phyloP scores from a whole-genome alignment of 2,113 vertebrate species.

The Mellivora capensis region DNA sequence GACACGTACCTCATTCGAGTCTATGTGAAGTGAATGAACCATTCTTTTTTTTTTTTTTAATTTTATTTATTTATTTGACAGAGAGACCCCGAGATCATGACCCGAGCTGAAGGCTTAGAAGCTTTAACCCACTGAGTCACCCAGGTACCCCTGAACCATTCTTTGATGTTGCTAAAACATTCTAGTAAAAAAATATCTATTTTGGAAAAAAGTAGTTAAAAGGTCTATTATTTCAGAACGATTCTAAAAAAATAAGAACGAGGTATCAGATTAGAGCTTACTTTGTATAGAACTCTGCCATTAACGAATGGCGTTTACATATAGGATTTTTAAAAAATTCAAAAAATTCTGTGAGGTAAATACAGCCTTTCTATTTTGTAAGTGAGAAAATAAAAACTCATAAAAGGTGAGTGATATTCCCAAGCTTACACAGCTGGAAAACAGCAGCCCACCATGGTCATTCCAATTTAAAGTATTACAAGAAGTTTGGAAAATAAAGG shows the following conservation, averaged over 20 bases:
- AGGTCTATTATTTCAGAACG: background rate
- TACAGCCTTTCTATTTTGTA: background rate
- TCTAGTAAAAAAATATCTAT: background rate
- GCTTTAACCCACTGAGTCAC: too few relatives aligned
- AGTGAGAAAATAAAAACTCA: background rate
- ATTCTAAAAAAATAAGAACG: background rate
- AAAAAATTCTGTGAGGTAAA: background rate
- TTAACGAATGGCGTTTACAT: background rate
- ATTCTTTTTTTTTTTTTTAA: background rate
- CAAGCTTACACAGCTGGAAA: background rate
- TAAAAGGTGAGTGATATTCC: background rate
- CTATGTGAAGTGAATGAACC: background rate
- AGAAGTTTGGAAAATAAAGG: constrained; percentile 13
- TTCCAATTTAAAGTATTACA: background rate
- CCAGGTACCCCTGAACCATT: background rate
- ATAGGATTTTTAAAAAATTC: background rate
- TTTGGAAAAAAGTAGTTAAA: background rate
- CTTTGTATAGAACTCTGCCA: background rate
- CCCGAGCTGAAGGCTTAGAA: too few relatives aligned
- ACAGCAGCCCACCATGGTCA: background rate
- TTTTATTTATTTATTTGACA: too few relatives aligned
- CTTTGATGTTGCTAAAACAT: background rate
- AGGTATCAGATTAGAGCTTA: background rate
- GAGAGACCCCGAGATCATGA: too few relatives aligned
- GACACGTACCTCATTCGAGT: background rate